Percentiles rank a stretch among this genome's conserved stretches.
These are phyloP conservation scores for Lamellibrachia satsuma DNA, from an alignment of 2,888 invertebrate genomes.

Conservation along the genomic window DNA sequence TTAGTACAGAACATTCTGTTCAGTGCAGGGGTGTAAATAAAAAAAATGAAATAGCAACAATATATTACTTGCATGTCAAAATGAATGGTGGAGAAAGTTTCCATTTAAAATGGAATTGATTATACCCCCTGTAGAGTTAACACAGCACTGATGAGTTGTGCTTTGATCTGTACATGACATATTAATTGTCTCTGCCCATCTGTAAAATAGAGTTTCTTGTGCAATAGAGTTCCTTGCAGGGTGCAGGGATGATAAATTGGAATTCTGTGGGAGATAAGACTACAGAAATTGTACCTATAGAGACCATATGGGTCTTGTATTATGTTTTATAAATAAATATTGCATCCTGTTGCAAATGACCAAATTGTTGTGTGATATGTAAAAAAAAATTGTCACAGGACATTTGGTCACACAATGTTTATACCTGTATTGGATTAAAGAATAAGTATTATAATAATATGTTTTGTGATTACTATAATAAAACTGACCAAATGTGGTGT, in stretches of 20 bases:
- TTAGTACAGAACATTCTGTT: neutral
- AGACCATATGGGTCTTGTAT: neutral
- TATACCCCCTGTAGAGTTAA: neutral
- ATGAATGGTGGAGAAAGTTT: neutral
- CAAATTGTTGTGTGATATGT: too few species aligned
- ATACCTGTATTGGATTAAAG: too few species aligned
- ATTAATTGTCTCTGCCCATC: neutral
- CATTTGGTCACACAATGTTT: too few species aligned
- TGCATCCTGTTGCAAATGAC: too few species aligned
- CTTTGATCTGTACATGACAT: neutral
- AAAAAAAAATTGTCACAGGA: too few species aligned
- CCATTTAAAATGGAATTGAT: neutral
- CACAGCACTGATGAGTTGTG: constrained; percentile 1
- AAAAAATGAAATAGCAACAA: neutral
- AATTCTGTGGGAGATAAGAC: neutral
- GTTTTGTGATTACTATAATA: too few species aligned
- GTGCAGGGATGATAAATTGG: neutral
- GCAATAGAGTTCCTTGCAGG: neutral
- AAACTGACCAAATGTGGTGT: too few species aligned
- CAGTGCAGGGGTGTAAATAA: neutral
- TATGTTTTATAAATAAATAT: neutral
- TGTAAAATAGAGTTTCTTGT: neutral
- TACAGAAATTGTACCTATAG: neutral
- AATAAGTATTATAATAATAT: too few species aligned
- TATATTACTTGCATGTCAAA: neutral